Base-by-base conservation (phyloP, 2,888 invertebrate genomes). In the Cistogaster globosa region DNA sequence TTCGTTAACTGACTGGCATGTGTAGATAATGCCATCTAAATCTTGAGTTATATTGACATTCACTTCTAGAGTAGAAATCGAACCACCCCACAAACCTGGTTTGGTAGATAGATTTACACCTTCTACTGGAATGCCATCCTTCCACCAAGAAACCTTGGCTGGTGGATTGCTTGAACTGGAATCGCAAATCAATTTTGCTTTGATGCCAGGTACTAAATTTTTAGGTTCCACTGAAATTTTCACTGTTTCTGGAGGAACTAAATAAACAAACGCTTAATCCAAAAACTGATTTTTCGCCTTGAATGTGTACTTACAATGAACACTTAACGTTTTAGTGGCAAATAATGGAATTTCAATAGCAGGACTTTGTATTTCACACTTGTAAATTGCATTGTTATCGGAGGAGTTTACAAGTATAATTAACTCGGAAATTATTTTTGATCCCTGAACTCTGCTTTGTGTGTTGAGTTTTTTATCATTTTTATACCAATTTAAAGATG, bases 101-200 rank as follows among this genome's bases (percentile, higher is more conserved):
- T 90, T 88, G 20, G 90, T 91, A n/a, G 92, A 90, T 67, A 91
- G 84, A 81, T 91, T 91, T 0, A 91, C 87, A 18, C 92, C 91
- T 71, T 91, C 92, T 1, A 91, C 91, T 0, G 91, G 92, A 48
- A 91, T 91, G 32, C 91, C 91, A 71, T 91, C 91, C 78, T 91
- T 92, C 91, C 91, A 91, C 91, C 91, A 91, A 11, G 92, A 92
- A 0, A 91, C 90, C 65, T 91, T 89, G 5, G 91, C 91, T 0
- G 91, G 92, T 0, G 91, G 91, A 88, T 91, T 91, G 51, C 91
- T 91, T 0, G 91, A 91, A 69, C 91, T 91, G 0, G 91, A 91
- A 72, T 92, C 92, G 77, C 91, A 91, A 63, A 92, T 90, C 4
- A 91, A 87, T 77, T 91, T 92, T 16, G 91, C 91, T 5, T 88